Evolutionary conservation across 1,140 invertebrate genomes (phyloP).

Genomic region (Apis dorsata): DNA sequence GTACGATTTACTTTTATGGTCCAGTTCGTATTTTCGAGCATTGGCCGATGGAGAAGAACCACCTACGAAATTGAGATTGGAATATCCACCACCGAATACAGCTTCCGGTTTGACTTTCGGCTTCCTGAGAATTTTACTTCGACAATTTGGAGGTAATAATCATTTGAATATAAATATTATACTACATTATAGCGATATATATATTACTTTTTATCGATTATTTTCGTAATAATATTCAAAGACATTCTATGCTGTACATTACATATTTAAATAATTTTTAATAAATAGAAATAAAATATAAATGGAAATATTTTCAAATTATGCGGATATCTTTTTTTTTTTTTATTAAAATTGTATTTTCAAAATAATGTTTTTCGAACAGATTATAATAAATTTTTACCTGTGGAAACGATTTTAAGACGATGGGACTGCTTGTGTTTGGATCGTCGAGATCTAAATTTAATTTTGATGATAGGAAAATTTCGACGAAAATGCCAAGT

Average conservation of each 20-base stretch:
- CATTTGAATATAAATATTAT: not conserved
- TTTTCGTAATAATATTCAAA: not conserved
- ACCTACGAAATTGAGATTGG: conserved; percentile 87
- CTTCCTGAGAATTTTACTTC: conserved; percentile 87
- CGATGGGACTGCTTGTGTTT: conserved; percentile 76
- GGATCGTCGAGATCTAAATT: conserved; percentile 70
- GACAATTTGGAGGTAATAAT: conserved; percentile 82
- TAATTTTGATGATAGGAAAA: conserved; percentile 74
- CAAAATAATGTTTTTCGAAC: not conserved
- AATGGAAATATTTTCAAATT: not conserved
- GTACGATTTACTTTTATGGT: conserved; percentile 91
- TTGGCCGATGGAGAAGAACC: conserved; percentile 84
- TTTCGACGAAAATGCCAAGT: conserved; percentile 75
- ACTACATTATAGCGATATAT: not conserved
- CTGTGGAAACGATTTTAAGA: conserved; percentile 66
- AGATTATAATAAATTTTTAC: conserved; percentile 76
- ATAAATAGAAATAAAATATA: not conserved
- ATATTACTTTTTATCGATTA: not conserved
- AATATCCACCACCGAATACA: conserved; percentile 83
- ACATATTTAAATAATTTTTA: not conserved
- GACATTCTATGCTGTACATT: not conserved
- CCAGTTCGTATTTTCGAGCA: conserved; percentile 88
- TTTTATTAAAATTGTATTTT: too few relatives aligned
- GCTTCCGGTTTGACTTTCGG: conserved; percentile 88
- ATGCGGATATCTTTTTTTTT: too few relatives aligned